A percentile compares a stretch with the other conserved stretches of the same genome.
These are phyloP conservation scores for Standfussiana lucernea DNA, from an alignment of 2,888 invertebrate species.

Conservation along the genomic window DNA sequence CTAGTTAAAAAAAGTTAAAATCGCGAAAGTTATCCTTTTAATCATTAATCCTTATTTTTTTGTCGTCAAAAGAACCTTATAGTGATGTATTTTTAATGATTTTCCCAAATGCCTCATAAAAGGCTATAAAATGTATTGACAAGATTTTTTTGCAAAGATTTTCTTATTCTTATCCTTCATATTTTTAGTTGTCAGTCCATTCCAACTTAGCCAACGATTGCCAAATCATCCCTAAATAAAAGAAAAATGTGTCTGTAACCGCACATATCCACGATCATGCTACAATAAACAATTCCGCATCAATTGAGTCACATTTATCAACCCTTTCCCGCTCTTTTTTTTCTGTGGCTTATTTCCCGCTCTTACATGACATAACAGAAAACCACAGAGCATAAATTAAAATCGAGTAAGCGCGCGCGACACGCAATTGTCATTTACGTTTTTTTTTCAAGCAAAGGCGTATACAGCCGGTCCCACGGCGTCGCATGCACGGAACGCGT, in stretches of 20 bases:
- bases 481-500: slow-evolving; percentile 81
- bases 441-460: slow-evolving; percentile 68
- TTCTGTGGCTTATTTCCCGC: too few species aligned
- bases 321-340: slow-evolving; percentile 34
- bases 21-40: neutral
- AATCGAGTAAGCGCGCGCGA: slow-evolving; percentile 42
- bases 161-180: neutral
- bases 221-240: too few species aligned
- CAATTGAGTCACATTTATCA: neutral
- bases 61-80: neutral
- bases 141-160: neutral
- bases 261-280: neutral
- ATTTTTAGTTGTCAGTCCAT: too few species aligned
- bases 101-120: neutral
- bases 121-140: neutral
- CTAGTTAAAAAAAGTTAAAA: neutral
- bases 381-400: slow-evolving; percentile 36
- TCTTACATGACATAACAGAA: slow-evolving; percentile 38
- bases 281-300: neutral
- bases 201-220: neutral
- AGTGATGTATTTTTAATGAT: neutral
- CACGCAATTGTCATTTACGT: slow-evolving; percentile 67
- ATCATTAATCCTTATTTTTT: neutral
- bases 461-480: slow-evolving; percentile 78
- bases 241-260: neutral